Conservation (phyloP, 2,888 invertebrate species). For the Melinaea menophilus region DNA sequence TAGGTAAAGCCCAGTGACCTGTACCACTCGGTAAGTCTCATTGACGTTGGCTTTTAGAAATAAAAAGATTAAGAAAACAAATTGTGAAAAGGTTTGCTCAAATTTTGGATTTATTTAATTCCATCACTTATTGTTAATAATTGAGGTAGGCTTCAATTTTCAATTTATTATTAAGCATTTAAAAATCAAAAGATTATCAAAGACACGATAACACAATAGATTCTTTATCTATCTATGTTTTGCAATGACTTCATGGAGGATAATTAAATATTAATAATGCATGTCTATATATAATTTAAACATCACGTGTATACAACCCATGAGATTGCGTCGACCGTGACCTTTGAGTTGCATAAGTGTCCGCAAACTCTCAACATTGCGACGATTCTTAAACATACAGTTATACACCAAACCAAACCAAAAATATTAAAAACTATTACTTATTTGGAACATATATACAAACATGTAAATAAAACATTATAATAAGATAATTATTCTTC, state of each 20-base stretch:
- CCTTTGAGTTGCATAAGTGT: constrained; percentile 1
- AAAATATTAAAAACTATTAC: too few species aligned
- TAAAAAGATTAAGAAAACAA: background rate
- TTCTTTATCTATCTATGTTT: background rate
- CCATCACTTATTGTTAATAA: too few species aligned
- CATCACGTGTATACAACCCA: constrained; percentile 1
- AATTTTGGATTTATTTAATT: background rate
- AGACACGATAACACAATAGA: too few species aligned
- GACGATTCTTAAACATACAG: background rate
- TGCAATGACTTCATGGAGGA: background rate
- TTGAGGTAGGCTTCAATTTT: too few species aligned
- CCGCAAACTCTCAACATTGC: constrained; percentile 6
- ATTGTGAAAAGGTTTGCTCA: background rate
- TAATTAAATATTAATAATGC: background rate
- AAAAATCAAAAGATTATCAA: too few species aligned
- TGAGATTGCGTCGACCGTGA: background rate
- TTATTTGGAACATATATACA: too few species aligned
- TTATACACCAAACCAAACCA: too few species aligned
- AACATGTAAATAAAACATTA: too few species aligned
- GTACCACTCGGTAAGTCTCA: constrained; percentile 19
- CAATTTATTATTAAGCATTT: too few species aligned
- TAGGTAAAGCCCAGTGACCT: constrained; percentile 28
- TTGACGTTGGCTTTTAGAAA: constrained; percentile 9
- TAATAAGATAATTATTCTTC: too few species aligned
- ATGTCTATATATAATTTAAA: background rate